phyloP scores from a whole-genome alignment of 2,113 vertebrate genomes.

The Cryptomyrus ogoouensis region DNA sequence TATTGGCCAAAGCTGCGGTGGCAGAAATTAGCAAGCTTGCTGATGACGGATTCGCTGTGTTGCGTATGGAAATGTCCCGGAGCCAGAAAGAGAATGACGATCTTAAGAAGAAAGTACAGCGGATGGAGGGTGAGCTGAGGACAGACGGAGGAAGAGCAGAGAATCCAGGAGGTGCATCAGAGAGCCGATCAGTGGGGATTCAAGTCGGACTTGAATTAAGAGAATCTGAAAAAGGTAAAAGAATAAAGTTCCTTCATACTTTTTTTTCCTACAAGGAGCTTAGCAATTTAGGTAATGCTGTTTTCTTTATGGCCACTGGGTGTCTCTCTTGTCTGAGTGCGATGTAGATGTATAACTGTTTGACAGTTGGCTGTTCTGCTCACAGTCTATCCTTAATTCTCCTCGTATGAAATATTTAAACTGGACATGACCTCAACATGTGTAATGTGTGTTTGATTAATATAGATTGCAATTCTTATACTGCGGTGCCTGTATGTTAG shows the following conservation, averaged over 20 bases:
- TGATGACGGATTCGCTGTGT: slow-evolving; percentile 52
- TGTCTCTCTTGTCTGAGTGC: background rate
- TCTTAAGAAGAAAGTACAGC: slow-evolving; percentile 48
- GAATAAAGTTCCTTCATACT: background rate
- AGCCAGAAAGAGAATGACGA: slow-evolving; percentile 55
- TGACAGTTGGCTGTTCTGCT: too few relatives aligned
- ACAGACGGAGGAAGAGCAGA: slow-evolving; percentile 37
- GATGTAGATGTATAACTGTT: background rate
- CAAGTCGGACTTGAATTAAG: background rate
- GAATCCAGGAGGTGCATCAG: slow-evolving; percentile 37
- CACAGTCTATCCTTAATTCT: background rate
- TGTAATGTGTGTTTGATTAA: background rate
- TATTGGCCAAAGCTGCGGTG: slow-evolving; percentile 52
- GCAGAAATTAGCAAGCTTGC: slow-evolving; percentile 56
- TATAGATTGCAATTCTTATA: background rate
- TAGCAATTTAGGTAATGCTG: background rate
- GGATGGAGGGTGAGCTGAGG: slow-evolving; percentile 55
- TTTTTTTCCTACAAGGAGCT: background rate
- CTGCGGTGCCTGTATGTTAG: background rate
- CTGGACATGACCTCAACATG: background rate
- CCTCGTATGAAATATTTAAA: background rate
- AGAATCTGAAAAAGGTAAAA: slow-evolving; percentile 34
- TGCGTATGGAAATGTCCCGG: slow-evolving; percentile 53
- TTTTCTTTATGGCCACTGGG: background rate
- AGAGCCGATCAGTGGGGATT: slow-evolving; percentile 25